Evolutionary conservation across 2,888 invertebrate genomes (phyloP), one percentile per base, ranked within the genome.

Genomic region (Nephrocerus scutellatus): DNA sequence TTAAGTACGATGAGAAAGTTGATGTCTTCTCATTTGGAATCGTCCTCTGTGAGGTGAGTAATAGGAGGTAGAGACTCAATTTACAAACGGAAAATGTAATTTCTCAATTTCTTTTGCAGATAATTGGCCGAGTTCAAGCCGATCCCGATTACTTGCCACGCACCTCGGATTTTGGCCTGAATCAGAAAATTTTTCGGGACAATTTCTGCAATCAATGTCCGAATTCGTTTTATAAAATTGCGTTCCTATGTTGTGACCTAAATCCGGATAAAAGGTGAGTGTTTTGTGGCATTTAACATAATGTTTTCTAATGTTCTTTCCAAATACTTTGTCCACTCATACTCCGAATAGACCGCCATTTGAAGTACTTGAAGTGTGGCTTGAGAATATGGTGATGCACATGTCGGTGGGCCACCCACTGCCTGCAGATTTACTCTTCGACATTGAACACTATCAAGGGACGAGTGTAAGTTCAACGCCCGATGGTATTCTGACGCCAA

Each of bases 1-100:
- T 89, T 57, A 86, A 87, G 49, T 95, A 95, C 64, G 93, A 95
- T 60, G 93, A 95, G 63, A 91, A 91, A 67, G 95, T 95, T 1
- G 95, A 95, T 60, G 84, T 95, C 44, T 95, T 95, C 69, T 92
- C 92, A 18, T 95, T 89, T 68, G 95, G 95, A 21, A 93, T 95
- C 49, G 84, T 95, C 43, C 71, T 93, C 4, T 95, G 95, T 63
- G 95, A 95, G 81, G 88, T 88, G 55, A 60, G 64, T 48, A 6
- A 20, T 5, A 15, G 12, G 15, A 9, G 10, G 13, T 21, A 3
- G 12, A 8, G 15, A 32, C 4, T 32, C 22, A 7, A 10, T 13
- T 36, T 3, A 23, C 30, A 20, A 5, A 34, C 19, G 9, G 3
- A 29, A 3, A 18, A 4, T 10, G 14, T 19, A 10, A 10, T 36